Percentiles rank a stretch among this genome's conserved stretches.
Evolutionary conservation across 2,797 vertebrate species (phyloP).

Genomic region (Gambusia yucatana): DNA sequence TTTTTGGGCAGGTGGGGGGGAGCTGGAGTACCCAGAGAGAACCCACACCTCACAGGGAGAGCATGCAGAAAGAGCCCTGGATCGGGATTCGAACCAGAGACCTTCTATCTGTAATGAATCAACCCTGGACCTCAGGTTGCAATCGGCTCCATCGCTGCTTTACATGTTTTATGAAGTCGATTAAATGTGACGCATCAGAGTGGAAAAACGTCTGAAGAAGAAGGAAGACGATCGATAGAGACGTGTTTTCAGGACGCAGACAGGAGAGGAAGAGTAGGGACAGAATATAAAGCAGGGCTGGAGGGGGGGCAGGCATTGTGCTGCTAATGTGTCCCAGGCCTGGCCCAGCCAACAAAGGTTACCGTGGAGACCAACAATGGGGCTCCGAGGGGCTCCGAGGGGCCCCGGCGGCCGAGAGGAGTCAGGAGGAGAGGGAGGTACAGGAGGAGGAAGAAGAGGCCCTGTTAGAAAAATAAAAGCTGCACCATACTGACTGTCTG

Average conservation of each 20-base stretch:
- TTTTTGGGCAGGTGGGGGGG: too few species aligned
- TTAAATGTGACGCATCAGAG: background rate
- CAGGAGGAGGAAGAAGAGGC: too few species aligned
- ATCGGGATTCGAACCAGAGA: too few species aligned
- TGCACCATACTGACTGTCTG: too few species aligned
- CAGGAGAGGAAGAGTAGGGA: too few species aligned
- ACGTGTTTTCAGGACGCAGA: background rate
- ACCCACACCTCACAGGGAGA: too few species aligned
- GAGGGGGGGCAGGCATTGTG: slow-evolving; percentile 68
- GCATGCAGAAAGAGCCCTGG: too few species aligned
- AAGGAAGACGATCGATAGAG: background rate
- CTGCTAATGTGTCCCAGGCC: slow-evolving; percentile 79
- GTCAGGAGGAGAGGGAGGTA: background rate
- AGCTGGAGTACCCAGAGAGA: too few species aligned
- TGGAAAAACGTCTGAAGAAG: background rate
- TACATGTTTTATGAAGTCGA: background rate
- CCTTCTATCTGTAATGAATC: too few species aligned
- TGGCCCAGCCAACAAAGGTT: slow-evolving; percentile 81
- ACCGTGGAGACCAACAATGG: slow-evolving; percentile 83
- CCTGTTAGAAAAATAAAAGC: too few species aligned
- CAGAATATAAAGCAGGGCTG: background rate
- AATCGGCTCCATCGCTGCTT: too few species aligned
- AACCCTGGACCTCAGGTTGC: background rate
- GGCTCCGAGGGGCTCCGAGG: slow-evolving; percentile 65
- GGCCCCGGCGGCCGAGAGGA: slow-evolving; percentile 18